phyloP scores from a whole-genome alignment of 1,140 invertebrate species.

The Zeugodacus cucurbitae region DNA sequence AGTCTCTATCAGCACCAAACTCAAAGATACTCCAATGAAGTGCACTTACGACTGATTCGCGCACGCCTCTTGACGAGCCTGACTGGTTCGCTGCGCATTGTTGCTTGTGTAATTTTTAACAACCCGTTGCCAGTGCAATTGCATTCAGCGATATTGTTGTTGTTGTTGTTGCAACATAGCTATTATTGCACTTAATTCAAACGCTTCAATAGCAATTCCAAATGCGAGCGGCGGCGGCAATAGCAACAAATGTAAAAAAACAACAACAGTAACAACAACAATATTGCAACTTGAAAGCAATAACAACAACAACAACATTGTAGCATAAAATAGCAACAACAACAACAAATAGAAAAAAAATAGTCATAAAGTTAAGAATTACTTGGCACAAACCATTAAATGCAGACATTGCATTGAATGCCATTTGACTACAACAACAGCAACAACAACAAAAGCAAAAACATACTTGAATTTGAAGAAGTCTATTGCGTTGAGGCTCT shows the following conservation, averaged over 20 bases:
- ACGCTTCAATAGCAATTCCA: background rate
- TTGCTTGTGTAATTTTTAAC: background rate
- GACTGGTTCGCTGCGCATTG: background rate
- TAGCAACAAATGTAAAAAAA: background rate
- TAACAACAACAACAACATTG: too few species aligned
- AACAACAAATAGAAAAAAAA: background rate
- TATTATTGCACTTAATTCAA: background rate
- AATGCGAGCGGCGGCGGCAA: background rate
- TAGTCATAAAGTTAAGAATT: slow-evolving; percentile 14
- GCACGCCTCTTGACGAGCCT: background rate
- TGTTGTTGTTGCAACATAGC: background rate
- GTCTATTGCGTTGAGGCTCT: background rate
- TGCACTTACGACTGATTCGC: background rate
- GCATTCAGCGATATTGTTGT: background rate
- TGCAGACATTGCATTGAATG: background rate
- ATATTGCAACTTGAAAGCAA: background rate
- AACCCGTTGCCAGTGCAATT: background rate
- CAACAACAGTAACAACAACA: background rate
- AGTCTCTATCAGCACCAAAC: background rate
- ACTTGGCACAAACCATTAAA: slow-evolving; percentile 1
- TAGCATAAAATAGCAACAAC: background rate
- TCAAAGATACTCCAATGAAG: background rate
- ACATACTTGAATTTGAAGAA: background rate
- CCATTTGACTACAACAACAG: background rate
- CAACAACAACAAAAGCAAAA: background rate